Percentiles rank a stretch among this genome's conserved stretches.
Evolutionary conservation across 2,797 vertebrate species (phyloP).

Genomic region (Halcyon smyrnensis): DNA sequence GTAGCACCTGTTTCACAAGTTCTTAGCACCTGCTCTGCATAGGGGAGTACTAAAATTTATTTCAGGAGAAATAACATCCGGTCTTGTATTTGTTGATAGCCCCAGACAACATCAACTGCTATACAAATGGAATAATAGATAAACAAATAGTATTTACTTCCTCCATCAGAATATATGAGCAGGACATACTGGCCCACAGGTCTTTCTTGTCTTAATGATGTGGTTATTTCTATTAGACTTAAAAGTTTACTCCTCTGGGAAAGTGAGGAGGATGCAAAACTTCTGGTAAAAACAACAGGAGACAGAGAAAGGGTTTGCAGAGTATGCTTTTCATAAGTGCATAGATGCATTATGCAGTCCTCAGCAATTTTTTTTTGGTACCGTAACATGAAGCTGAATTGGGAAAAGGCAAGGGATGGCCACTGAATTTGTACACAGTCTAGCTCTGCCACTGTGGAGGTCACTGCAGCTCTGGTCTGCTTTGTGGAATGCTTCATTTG

Average conservation of each 20-base stretch:
- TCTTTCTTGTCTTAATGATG: not conserved
- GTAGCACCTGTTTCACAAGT: constrained; percentile 46
- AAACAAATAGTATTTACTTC: not conserved
- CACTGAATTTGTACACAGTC: not conserved
- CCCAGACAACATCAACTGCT: not conserved
- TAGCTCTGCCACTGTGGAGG: not conserved
- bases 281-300: not conserved
- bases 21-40: constrained; percentile 1
- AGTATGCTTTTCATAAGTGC: not conserved
- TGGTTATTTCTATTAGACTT: not conserved
- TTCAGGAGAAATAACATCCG: not conserved
- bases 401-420: not conserved
- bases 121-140: not conserved
- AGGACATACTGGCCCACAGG: not conserved
- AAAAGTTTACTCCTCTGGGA: not conserved
- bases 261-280: not conserved
- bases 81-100: not conserved
- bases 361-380: not conserved
- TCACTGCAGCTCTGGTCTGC: not conserved
- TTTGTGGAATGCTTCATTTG: not conserved
- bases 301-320: not conserved
- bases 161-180: not conserved
- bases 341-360: not conserved
- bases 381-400: not conserved
- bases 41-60: not conserved